phyloP scores from a whole-genome alignment of 2,888 invertebrate species.

The Pecten maximus region DNA sequence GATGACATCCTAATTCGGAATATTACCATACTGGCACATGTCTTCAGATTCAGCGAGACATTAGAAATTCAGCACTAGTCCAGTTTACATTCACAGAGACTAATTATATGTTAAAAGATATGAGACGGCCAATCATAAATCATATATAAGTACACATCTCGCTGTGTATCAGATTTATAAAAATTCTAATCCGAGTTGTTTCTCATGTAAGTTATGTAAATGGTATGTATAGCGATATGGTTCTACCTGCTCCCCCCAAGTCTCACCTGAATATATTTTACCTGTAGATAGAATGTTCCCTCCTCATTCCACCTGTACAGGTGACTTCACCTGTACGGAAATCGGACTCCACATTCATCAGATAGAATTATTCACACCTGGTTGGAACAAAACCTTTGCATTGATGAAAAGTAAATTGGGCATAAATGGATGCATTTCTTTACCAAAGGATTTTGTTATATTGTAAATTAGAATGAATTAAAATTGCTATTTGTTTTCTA shows the following conservation, averaged over 20 bases:
- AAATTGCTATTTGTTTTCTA: neutral
- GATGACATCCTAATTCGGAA: neutral
- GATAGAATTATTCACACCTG: constrained; percentile 12
- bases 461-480: neutral
- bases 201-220: neutral
- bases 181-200: neutral
- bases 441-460: neutral
- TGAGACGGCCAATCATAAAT: neutral
- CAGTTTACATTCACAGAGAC: neutral
- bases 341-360: neutral
- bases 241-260: neutral
- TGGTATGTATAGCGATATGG: neutral
- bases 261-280: neutral
- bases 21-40: neutral
- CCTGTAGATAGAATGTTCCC: neutral
- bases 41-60: neutral
- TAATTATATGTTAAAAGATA: constrained; percentile 26
- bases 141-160: neutral
- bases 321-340: neutral
- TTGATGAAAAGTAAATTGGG: neutral
- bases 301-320: neutral
- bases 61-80: neutral
- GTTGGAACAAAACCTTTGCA: neutral
- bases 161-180: neutral
- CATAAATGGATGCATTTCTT: neutral